These are phyloP conservation scores for Oryzias dopingdopingensis DNA, from an alignment of 2,797 vertebrate genomes.

Conservation along the genomic window DNA sequence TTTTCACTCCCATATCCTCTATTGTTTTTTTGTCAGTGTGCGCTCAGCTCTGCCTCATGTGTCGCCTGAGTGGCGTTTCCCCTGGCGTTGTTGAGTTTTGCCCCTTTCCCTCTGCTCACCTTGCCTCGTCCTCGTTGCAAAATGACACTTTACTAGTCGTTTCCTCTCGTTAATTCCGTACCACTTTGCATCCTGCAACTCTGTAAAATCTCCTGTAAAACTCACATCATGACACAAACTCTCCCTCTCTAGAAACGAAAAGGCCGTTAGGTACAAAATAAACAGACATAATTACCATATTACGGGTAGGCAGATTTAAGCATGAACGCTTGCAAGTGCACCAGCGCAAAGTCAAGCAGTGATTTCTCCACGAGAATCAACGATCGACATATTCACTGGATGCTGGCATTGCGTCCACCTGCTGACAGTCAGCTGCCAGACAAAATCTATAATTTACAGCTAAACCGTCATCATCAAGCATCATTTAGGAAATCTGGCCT, in stretches of 20 bases:
- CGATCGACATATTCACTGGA: slow-evolving; percentile 53
- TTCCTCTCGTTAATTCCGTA: slow-evolving; percentile 61
- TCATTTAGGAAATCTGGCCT: slow-evolving; percentile 60
- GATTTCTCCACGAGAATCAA: slow-evolving; percentile 48
- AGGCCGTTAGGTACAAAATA: slow-evolving; percentile 32
- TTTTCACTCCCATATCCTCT: slow-evolving; percentile 49
- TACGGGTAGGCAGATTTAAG: slow-evolving; percentile 34
- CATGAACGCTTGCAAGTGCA: slow-evolving; percentile 17
- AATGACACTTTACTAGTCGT: slow-evolving; percentile 62
- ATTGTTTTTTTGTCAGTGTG: slow-evolving; percentile 39
- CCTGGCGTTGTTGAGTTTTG: slow-evolving; percentile 32
- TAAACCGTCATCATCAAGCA: slow-evolving; percentile 68
- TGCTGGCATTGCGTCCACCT: slow-evolving; percentile 51
- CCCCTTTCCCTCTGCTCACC: slow-evolving; percentile 50
- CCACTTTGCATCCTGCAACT: slow-evolving; percentile 61
- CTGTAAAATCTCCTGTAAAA: slow-evolving; percentile 70
- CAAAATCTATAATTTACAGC: slow-evolving; percentile 64
- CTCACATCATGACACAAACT: slow-evolving; percentile 22
- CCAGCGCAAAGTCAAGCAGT: slow-evolving; percentile 24
- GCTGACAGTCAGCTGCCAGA: slow-evolving; percentile 68
- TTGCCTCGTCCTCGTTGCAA: slow-evolving; percentile 59
- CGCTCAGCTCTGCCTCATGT: slow-evolving; percentile 36
- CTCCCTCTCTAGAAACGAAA: slow-evolving; percentile 14
- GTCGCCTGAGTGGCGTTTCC: slow-evolving; percentile 45
- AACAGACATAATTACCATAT: slow-evolving; percentile 47